A percentile compares a stretch with the other conserved stretches of the same genome.
These are phyloP conservation scores for Ormia ochracea DNA, from an alignment of 2,888 invertebrate genomes.

Conservation along the genomic window DNA sequence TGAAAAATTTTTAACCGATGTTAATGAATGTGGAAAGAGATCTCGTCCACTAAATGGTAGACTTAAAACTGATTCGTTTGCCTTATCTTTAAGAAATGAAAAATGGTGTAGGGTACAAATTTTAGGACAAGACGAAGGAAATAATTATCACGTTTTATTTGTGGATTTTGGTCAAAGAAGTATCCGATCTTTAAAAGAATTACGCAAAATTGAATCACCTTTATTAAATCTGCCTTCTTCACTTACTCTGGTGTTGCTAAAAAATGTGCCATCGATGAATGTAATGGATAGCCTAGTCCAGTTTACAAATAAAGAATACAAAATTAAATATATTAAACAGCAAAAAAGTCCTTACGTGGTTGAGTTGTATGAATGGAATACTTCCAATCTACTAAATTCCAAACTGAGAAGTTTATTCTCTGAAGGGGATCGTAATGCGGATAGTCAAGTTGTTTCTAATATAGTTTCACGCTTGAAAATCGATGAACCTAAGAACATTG, in stretches of 20 bases:
- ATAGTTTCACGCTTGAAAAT: too few relatives aligned
- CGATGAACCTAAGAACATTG: too few relatives aligned
- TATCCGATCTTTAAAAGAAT: neutral
- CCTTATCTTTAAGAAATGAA: slow-evolving; percentile 1
- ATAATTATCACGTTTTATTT: neutral
- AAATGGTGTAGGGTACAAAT: slow-evolving; percentile 52
- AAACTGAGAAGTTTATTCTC: neutral
- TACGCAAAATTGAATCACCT: slow-evolving; percentile 2
- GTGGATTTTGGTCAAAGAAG: slow-evolving; percentile 26
- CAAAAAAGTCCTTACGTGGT: neutral
- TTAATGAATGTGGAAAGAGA: slow-evolving; percentile 43
- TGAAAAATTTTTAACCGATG: slow-evolving; percentile 10
- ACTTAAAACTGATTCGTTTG: slow-evolving; percentile 14
- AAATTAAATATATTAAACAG: neutral
- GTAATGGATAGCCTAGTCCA: neutral
- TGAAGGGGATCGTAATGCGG: too few relatives aligned
- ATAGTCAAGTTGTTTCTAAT: too few relatives aligned
- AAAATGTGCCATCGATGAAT: neutral
- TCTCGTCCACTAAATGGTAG: neutral
- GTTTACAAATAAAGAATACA: slow-evolving; percentile 40
- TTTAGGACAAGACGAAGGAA: neutral
- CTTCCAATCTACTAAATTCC: slow-evolving; percentile 21
- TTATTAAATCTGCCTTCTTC: slow-evolving; percentile 36
- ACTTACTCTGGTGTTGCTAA: slow-evolving; percentile 25
- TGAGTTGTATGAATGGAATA: slow-evolving; percentile 36